Percentiles rank a stretch among this genome's conserved stretches.
Conservation (phyloP, 2,888 invertebrate genomes). For the Dicyrtomina minuta region DNA sequence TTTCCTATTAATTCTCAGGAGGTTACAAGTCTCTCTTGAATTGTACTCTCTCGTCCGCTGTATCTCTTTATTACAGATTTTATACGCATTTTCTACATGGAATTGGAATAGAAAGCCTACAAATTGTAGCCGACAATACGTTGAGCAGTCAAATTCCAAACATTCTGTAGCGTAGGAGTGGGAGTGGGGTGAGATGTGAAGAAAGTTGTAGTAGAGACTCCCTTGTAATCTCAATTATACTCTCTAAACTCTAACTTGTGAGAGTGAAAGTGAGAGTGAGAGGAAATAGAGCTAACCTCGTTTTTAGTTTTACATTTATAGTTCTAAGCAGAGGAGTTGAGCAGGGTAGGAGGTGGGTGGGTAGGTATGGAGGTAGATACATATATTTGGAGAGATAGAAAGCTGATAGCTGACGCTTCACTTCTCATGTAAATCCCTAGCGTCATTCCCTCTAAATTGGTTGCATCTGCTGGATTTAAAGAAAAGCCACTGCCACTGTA, state of each 20-base stretch:
- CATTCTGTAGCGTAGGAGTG: no score
- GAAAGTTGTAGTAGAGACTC: no score
- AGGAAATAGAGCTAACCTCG: background rate
- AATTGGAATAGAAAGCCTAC: no score
- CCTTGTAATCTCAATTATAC: constrained; percentile 6
- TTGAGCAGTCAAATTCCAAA: no score
- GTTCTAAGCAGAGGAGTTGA: no score
- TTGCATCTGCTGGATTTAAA: constrained; percentile 22
- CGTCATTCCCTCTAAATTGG: constrained; percentile 26
- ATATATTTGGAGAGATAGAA: background rate
- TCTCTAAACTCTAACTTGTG: background rate
- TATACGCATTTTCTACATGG: no score
- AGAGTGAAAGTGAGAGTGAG: constrained; percentile 7
- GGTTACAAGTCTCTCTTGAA: background rate
- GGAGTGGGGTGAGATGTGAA: no score
- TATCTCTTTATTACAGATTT: background rate
- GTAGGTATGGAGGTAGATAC: no score
- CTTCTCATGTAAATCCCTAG: constrained; percentile 17
- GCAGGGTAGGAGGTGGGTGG: background rate
- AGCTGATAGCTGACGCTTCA: constrained; percentile 8
- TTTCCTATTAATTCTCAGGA: no score
- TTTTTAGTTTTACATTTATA: no score
- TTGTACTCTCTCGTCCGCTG: background rate
- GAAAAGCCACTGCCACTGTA: constrained; percentile 1
- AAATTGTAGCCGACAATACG: no score